Conservation (phyloP, 2,797 vertebrate genomes). For the Anas acuta region DNA sequence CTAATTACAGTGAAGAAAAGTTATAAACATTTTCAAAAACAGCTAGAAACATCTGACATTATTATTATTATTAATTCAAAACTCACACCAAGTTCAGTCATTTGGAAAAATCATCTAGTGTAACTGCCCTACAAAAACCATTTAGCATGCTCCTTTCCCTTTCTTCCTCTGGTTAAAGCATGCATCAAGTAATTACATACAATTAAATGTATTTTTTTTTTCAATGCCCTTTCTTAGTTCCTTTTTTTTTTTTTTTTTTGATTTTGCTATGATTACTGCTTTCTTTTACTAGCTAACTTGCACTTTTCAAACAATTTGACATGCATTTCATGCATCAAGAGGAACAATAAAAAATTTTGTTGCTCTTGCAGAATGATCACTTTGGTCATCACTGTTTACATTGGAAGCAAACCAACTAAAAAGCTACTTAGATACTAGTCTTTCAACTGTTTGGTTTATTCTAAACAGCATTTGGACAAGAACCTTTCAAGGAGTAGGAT, state of each 20-base stretch:
- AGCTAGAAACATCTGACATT: neutral
- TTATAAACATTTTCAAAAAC: neutral
- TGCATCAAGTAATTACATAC: neutral
- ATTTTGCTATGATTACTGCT: slow-evolving; percentile 13
- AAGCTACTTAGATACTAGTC: neutral
- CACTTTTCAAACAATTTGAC: neutral
- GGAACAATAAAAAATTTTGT: neutral
- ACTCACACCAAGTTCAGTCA: neutral
- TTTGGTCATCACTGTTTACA: neutral
- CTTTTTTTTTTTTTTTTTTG: neutral
- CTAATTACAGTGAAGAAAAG: neutral
- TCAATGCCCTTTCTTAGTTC: neutral
- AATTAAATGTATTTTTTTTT: slow-evolving; percentile 47
- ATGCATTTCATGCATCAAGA: neutral
- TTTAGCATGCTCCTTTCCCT: neutral
- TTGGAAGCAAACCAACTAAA: neutral
- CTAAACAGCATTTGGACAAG: neutral
- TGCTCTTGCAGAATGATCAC: neutral
- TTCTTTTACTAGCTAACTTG: slow-evolving; percentile 15
- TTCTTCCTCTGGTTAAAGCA: neutral
- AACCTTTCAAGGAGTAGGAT: neutral
- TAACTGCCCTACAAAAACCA: neutral
- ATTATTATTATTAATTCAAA: neutral
- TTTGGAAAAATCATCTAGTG: neutral
- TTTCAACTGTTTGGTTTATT: neutral